Conservation (phyloP, 2,797 vertebrate species). For the Coregonus suidteri region DNA sequence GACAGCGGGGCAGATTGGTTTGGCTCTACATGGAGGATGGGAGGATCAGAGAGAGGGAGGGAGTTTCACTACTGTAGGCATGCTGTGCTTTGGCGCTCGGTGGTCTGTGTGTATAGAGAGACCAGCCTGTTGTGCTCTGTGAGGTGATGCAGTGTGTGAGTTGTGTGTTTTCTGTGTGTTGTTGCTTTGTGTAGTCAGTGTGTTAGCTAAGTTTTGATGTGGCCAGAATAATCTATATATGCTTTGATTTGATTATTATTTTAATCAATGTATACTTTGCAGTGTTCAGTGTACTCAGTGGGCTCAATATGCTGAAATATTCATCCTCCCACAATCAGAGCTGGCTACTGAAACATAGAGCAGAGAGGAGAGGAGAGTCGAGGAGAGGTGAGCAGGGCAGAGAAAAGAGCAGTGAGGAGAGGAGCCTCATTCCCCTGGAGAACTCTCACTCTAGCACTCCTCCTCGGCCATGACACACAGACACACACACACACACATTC, state of each 20-base stretch:
- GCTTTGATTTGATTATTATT: neutral
- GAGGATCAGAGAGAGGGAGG: neutral
- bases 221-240: neutral
- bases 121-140: neutral
- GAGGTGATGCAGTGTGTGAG: neutral
- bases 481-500: constrained; percentile 32
- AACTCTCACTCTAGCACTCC: constrained; percentile 48
- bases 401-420: neutral
- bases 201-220: neutral
- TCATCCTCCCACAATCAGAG: constrained; percentile 53
- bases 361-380: neutral
- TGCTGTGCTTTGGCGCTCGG: neutral
- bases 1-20: constrained; percentile 5
- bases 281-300: neutral
- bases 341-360: constrained; percentile 37
- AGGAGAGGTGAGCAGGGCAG: constrained; percentile 18
- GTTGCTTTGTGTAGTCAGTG: constrained; percentile 16
- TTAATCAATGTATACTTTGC: too few relatives aligned
- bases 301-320: constrained; percentile 18
- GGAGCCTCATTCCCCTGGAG: constrained; percentile 50
- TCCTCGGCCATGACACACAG: constrained; percentile 37
- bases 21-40: neutral
- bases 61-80: neutral
- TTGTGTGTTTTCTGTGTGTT: neutral
- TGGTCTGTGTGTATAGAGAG: neutral